Percentiles rank a stretch among this genome's conserved stretches.
Evolutionary conservation across 1,140 invertebrate genomes (phyloP).

Genomic region (Zaprionus camerounensis): DNA sequence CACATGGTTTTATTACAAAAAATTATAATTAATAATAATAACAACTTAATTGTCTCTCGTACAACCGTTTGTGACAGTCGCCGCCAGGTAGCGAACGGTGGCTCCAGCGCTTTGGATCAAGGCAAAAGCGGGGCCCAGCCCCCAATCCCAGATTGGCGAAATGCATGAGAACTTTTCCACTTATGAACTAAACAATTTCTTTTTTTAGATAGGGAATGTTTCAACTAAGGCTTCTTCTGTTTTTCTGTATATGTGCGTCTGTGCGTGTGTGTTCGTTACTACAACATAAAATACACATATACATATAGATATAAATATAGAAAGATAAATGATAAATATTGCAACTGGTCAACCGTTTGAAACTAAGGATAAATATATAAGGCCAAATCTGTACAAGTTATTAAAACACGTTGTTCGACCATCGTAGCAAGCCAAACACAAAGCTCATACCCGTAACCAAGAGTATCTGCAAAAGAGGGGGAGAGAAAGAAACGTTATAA

Average conservation of each 20-base stretch:
- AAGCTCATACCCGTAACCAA: slow-evolving; percentile 29
- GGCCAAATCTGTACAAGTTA: slow-evolving; percentile 70
- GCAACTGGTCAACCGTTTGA: slow-evolving; percentile 60
- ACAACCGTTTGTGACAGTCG: slow-evolving; percentile 58
- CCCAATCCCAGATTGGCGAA: slow-evolving; percentile 4
- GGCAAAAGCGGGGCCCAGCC: slow-evolving; percentile 43
- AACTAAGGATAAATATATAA: slow-evolving; percentile 46
- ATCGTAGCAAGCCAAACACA: slow-evolving; percentile 27
- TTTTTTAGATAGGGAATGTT: slow-evolving; percentile 52
- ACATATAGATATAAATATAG: slow-evolving; percentile 26
- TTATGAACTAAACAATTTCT: slow-evolving; percentile 59
- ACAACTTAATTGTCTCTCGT: slow-evolving; percentile 61
- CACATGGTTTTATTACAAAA: slow-evolving; percentile 68
- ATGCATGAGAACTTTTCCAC: slow-evolving; percentile 49
- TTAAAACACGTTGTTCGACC: slow-evolving; percentile 58
- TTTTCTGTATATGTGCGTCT: background rate
- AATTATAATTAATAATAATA: slow-evolving; percentile 69
- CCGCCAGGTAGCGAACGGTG: slow-evolving; percentile 4
- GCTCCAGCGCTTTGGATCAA: slow-evolving; percentile 20
- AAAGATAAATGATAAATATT: slow-evolving; percentile 56
- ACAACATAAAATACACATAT: slow-evolving; percentile 58
- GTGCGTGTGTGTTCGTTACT: slow-evolving; percentile 27
- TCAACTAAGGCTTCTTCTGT: slow-evolving; percentile 23
- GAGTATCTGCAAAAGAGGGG: slow-evolving; percentile 28
- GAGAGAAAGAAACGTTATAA: background rate